Evolutionary conservation across 2,797 vertebrate genomes (phyloP).

Genomic region (Pteronotus mesoamericanus): DNA sequence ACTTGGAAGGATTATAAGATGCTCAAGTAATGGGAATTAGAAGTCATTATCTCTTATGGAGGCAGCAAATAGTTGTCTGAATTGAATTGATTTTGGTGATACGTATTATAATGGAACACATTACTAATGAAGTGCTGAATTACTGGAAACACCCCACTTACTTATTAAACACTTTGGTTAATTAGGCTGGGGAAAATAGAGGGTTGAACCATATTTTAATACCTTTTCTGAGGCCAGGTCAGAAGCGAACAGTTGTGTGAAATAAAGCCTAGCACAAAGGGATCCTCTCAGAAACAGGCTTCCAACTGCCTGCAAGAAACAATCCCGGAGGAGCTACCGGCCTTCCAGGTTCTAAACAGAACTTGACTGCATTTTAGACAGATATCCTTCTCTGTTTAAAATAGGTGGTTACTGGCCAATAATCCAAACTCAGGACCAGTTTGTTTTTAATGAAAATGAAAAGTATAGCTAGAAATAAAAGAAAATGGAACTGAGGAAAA

Average conservation of each 20-base stretch:
- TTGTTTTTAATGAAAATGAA: not conserved
- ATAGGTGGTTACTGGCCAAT: not conserved
- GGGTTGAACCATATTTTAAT: constrained; percentile 15
- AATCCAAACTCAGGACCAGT: not conserved
- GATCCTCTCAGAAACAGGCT: not conserved
- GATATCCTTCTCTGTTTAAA: not conserved
- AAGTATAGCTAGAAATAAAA: not conserved
- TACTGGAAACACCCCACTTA: constrained; percentile 76
- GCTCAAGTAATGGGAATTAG: constrained; percentile 73
- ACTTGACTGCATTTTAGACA: not conserved
- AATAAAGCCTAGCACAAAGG: not conserved
- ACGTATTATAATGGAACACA: constrained; percentile 63
- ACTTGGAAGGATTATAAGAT: constrained; percentile 71
- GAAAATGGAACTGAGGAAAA: not conserved
- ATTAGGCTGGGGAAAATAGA: constrained; percentile 70
- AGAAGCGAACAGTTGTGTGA: constrained; percentile 50
- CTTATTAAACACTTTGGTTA: constrained; percentile 79
- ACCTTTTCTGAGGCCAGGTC: constrained; percentile 62
- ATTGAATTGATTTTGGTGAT: constrained; percentile 76
- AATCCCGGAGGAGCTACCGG: not conserved
- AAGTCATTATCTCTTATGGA: constrained; percentile 75
- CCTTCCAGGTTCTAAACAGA: not conserved
- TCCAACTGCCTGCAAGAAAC: not conserved
- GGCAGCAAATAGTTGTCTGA: constrained; percentile 70
- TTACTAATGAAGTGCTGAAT: constrained; percentile 79